Evolutionary conservation across 2,113 vertebrate species (phyloP).

Genomic region (Prolemur simus): DNA sequence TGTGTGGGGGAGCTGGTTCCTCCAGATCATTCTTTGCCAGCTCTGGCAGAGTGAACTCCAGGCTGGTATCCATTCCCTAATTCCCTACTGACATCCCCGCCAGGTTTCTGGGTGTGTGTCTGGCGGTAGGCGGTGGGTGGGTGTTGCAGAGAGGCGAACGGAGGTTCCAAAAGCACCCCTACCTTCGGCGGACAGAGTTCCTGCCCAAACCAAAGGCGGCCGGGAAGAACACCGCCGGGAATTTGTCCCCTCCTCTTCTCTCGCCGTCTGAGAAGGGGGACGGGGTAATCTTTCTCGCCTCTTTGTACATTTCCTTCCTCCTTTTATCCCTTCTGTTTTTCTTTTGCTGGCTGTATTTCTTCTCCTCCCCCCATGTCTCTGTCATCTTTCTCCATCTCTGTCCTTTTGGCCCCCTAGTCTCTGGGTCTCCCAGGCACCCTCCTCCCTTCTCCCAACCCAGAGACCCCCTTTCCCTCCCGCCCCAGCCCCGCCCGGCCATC

Average conservation of each 20-base stretch:
- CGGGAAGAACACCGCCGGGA: slow-evolving; percentile 41
- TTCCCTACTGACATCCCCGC: background rate
- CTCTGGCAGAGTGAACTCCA: background rate
- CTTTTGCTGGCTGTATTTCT: slow-evolving; percentile 21
- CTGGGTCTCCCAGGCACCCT: background rate
- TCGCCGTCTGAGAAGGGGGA: slow-evolving; percentile 36
- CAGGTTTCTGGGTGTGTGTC: background rate
- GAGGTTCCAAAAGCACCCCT: slow-evolving; percentile 13
- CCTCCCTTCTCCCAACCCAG: background rate
- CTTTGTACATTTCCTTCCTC: slow-evolving; percentile 68
- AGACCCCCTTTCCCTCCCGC: background rate
- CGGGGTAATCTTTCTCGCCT: slow-evolving; percentile 39
- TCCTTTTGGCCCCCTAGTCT: background rate
- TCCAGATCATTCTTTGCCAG: background rate
- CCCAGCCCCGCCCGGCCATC: background rate
- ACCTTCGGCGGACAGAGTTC: background rate
- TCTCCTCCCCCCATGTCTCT: background rate
- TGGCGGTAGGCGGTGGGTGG: background rate
- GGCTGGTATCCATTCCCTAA: background rate
- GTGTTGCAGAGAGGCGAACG: background rate
- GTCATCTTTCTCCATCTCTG: background rate
- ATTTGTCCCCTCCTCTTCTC: slow-evolving; percentile 71
- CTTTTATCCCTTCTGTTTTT: slow-evolving; percentile 10
- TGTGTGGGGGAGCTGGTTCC: background rate
- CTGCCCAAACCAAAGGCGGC: slow-evolving; percentile 63